phyloP scores from a whole-genome alignment of 2,797 vertebrate species.

The Rhinichthys osculus region DNA sequence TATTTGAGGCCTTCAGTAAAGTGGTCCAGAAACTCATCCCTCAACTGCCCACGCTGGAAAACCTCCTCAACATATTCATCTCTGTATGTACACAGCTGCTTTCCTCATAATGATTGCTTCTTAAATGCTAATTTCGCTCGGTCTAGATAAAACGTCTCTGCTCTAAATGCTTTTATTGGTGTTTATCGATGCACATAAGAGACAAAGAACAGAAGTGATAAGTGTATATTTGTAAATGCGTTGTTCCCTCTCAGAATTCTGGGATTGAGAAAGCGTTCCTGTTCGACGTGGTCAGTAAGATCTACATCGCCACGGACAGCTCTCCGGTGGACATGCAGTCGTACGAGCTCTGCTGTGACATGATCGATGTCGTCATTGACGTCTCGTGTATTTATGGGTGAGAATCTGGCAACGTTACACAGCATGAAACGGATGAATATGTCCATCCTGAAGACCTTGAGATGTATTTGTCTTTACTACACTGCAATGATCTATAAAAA shows the following conservation, averaged over 20 bases:
- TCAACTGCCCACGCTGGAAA: slow-evolving; percentile 97
- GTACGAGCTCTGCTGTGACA: slow-evolving; percentile 98
- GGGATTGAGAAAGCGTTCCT: slow-evolving; percentile 99
- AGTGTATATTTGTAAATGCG: background rate
- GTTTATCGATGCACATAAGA: background rate
- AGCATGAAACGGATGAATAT: background rate
- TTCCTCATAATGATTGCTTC: background rate
- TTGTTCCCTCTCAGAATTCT: slow-evolving; percentile 86
- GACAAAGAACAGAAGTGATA: background rate
- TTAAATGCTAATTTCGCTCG: background rate
- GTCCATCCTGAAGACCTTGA: background rate
- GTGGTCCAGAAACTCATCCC: slow-evolving; percentile 99
- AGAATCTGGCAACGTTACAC: slow-evolving; percentile 64
- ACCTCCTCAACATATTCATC: slow-evolving; percentile 99
- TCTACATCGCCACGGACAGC: slow-evolving; percentile 99
- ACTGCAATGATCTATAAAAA: background rate
- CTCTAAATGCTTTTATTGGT: background rate
- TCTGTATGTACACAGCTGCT: slow-evolving; percentile 81
- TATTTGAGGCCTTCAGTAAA: slow-evolving; percentile 99
- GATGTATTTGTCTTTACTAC: background rate
- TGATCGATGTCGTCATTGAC: slow-evolving; percentile 99
- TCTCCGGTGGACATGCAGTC: slow-evolving; percentile 99
- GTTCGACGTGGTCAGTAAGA: slow-evolving; percentile 99
- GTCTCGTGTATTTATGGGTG: slow-evolving; percentile 99
- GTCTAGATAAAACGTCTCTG: background rate